Conservation (phyloP, 2,113 vertebrate species). For the Nymphicus hollandicus region DNA sequence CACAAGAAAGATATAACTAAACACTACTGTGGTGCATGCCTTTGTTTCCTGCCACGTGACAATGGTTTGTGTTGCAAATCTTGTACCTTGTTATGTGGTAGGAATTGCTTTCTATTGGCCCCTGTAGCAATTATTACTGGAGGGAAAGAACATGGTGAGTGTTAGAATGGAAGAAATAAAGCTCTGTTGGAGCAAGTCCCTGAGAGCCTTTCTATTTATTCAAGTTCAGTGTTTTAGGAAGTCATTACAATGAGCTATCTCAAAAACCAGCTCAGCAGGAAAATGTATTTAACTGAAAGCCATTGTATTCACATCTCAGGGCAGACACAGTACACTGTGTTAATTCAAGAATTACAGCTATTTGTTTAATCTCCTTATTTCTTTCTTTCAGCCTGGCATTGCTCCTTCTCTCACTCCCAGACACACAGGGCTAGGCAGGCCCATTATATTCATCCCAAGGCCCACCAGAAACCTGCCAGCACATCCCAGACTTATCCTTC, state of each 20-base stretch:
- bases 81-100: neutral
- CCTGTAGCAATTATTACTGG: neutral
- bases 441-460: neutral
- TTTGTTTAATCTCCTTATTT: slow-evolving; percentile 51
- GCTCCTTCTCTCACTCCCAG: neutral
- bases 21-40: neutral
- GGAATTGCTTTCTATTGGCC: neutral
- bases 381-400: neutral
- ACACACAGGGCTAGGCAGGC: neutral
- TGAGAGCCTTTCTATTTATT: neutral
- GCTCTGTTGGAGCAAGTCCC: neutral
- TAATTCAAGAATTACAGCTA: slow-evolving; percentile 47
- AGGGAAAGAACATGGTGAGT: neutral
- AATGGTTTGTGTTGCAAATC: neutral
- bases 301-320: slow-evolving; percentile 20
- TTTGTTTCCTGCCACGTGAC: neutral
- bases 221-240: slow-evolving; percentile 40
- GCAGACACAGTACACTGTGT: neutral
- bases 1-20: neutral
- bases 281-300: slow-evolving; percentile 37
- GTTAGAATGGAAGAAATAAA: slow-evolving; percentile 20
- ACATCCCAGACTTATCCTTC: neutral
- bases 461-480: neutral
- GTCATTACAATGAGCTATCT: slow-evolving; percentile 33
- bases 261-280: slow-evolving; percentile 41